Evolutionary conservation across 1,140 invertebrate species (phyloP), one percentile per base, ranked within the genome.

Genomic region (Pinna nobilis): DNA sequence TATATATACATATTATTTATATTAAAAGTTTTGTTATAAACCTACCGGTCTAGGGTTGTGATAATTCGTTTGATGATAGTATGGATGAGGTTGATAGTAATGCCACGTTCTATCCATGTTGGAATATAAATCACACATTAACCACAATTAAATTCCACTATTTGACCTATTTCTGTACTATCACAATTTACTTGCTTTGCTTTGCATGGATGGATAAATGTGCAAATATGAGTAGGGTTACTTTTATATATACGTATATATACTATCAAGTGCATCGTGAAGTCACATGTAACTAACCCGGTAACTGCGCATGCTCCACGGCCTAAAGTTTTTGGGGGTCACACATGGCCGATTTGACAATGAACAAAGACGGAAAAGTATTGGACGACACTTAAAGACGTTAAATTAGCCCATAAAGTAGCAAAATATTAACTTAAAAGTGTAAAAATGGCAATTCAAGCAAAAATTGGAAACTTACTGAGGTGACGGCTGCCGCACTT

Each of bases 401-500:
- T n/a, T n/a, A n/a, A n/a, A n/a, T n/a, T n/a, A n/a, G n/a, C n/a
- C n/a, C n/a, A n/a, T n/a, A n/a, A n/a, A n/a, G n/a, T n/a, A n/a
- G n/a, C n/a, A n/a, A n/a, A n/a, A n/a, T n/a, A n/a, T n/a, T n/a
- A n/a, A n/a, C n/a, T n/a, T n/a, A n/a, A n/a, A n/a, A n/a, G n/a
- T n/a, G n/a, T n/a, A n/a, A n/a, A n/a, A n/a, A n/a, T n/a, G n/a
- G n/a, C n/a, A n/a, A n/a, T n/a, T n/a, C n/a, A 60, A 11, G 25
- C 53, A 41, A 28, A 25, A 49, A 44, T 3, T 60, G 65, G 68
- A 76, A 69, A 78, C 81, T 77, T 74, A 79, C 74, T 28, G 74
- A 74, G 9, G 74, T 70, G 32, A 74, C 69, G 23, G 72, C 69
- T 9, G 80, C 72, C 57, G 80, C 82, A 49, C 79, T 84, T 7